Evolutionary conservation across 1,140 invertebrate genomes (phyloP).

Genomic region (Drosophila eugracilis): DNA sequence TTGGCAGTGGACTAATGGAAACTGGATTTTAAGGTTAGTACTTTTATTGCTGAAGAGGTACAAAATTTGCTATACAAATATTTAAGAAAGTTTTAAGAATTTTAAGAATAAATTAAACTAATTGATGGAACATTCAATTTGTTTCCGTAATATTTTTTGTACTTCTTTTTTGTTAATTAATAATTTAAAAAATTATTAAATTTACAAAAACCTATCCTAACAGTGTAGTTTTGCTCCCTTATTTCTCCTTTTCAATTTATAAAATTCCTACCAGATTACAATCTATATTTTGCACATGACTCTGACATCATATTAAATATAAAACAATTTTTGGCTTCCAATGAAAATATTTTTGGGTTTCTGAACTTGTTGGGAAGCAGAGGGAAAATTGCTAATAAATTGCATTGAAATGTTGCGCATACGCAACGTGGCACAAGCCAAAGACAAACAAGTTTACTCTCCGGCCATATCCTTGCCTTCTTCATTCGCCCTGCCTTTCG

Average conservation of each 20-base stretch:
- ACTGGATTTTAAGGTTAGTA: too few species aligned
- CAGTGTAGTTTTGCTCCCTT: too few species aligned
- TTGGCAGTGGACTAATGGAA: background rate
- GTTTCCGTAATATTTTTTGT: too few species aligned
- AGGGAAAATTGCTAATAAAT: slow-evolving; percentile 67
- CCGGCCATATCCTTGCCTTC: background rate
- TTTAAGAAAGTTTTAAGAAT: too few species aligned
- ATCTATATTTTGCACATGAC: slow-evolving; percentile 23
- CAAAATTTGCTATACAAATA: too few species aligned
- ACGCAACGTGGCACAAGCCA: slow-evolving; percentile 62
- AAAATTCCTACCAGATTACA: slow-evolving; percentile 3
- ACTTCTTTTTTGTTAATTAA: too few species aligned
- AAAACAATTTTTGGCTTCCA: slow-evolving; percentile 23
- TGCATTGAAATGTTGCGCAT: slow-evolving; percentile 70
- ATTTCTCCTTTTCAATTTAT: background rate
- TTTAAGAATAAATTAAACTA: too few species aligned
- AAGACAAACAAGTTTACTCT: slow-evolving; percentile 50
- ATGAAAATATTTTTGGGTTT: slow-evolving; percentile 23
- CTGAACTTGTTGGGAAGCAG: background rate
- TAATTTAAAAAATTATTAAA: too few species aligned
- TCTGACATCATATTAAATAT: slow-evolving; percentile 17
- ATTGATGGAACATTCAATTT: too few species aligned
- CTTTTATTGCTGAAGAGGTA: too few species aligned
- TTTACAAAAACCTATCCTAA: too few species aligned
- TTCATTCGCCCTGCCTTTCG: slow-evolving; percentile 25